Evolutionary conservation across 2,888 invertebrate genomes (phyloP).

Genomic region (Liopterus haemorrhoidalis): DNA sequence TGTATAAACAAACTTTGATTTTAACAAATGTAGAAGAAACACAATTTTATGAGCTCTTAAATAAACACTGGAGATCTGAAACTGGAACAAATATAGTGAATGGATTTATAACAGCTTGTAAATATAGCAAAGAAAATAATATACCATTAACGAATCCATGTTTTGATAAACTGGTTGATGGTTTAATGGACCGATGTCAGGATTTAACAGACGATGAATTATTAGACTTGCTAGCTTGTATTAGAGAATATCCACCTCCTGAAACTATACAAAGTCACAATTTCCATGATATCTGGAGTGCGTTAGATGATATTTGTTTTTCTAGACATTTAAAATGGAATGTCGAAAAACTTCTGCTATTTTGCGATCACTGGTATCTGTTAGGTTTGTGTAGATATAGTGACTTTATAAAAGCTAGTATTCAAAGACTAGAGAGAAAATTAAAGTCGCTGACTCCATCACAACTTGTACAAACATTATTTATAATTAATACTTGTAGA

Average conservation of each 20-base stretch:
- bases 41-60: constrained; percentile 33
- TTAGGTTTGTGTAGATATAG: constrained; percentile 49
- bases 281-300: constrained; percentile 60
- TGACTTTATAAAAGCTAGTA: constrained; percentile 51
- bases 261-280: constrained; percentile 51
- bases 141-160: constrained; percentile 38
- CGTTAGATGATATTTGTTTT: constrained; percentile 61
- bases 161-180: constrained; percentile 43
- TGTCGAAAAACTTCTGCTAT: constrained; percentile 50
- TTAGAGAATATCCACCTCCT: constrained; percentile 52
- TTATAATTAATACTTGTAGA: constrained; percentile 58
- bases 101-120: constrained; percentile 36
- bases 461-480: constrained; percentile 62
- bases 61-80: constrained; percentile 36
- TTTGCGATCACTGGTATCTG: constrained; percentile 60
- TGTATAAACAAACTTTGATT: neutral
- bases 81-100: constrained; percentile 37
- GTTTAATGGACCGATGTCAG: constrained; percentile 49
- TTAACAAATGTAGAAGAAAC: constrained; percentile 2
- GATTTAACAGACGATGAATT: constrained; percentile 55
- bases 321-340: constrained; percentile 49
- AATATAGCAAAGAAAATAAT: constrained; percentile 36
- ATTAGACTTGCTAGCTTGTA: constrained; percentile 47
- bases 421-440: constrained; percentile 54
- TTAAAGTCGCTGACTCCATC: constrained; percentile 53